Conservation (phyloP, 1,140 invertebrate genomes). For the Coboldia fuscipes region DNA sequence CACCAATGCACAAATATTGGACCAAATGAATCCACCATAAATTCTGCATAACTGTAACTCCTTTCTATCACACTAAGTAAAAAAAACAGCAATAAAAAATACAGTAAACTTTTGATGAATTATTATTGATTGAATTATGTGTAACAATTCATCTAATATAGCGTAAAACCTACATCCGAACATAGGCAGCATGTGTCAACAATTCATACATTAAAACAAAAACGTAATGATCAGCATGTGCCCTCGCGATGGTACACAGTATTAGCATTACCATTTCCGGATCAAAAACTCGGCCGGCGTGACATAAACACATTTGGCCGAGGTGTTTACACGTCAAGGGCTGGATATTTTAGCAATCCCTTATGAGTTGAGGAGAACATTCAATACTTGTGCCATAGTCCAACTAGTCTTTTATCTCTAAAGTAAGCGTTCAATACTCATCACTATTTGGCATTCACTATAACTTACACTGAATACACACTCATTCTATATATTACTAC, state of each 20-base stretch:
- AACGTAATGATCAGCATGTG: conserved; percentile 19
- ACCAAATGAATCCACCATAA: too few relatives aligned
- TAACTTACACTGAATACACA: too few relatives aligned
- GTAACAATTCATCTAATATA: too few relatives aligned
- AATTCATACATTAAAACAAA: conserved; percentile 7
- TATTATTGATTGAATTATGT: too few relatives aligned
- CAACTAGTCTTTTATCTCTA: not conserved
- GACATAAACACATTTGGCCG: conserved; percentile 43
- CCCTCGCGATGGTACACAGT: conserved; percentile 72
- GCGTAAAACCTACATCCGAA: too few relatives aligned
- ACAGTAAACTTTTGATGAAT: too few relatives aligned
- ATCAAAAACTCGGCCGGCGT: conserved; percentile 67
- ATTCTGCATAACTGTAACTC: too few relatives aligned
- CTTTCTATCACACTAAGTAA: too few relatives aligned
- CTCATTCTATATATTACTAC: too few relatives aligned
- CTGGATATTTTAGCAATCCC: conserved; percentile 60
- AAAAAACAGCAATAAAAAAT: too few relatives aligned
- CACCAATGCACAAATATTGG: too few relatives aligned
- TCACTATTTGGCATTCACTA: too few relatives aligned
- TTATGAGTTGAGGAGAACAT: conserved; percentile 1
- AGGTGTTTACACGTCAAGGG: conserved; percentile 44
- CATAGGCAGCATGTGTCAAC: conserved; percentile 5
- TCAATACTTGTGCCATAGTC: not conserved
- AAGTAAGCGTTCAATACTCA: conserved; percentile 1
- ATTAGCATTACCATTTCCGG: conserved; percentile 72